Evolutionary conservation across 2,888 invertebrate genomes (phyloP).

Genomic region (Apamea anceps): DNA sequence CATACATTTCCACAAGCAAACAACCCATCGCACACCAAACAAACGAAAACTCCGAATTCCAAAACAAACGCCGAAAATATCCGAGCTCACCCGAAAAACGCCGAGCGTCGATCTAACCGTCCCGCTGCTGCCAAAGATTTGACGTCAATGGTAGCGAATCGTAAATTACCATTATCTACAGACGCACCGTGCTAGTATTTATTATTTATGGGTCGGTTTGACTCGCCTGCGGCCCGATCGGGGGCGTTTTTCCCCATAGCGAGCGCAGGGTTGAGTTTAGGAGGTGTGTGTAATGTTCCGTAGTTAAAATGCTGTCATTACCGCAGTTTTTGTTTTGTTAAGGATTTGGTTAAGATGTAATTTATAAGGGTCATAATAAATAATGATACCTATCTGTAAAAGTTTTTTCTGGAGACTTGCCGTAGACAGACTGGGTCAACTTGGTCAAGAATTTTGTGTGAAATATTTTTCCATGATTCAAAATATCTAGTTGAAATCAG

Average conservation of each 20-base stretch:
- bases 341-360: slow-evolving; percentile 49
- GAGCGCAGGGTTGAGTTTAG: slow-evolving; percentile 76
- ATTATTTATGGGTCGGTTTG: slow-evolving; percentile 90
- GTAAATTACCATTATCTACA: slow-evolving; percentile 91
- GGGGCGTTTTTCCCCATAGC: slow-evolving; percentile 83
- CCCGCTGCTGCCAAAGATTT: slow-evolving; percentile 85
- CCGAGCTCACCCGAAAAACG: slow-evolving; percentile 69
- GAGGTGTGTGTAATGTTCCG: slow-evolving; percentile 79
- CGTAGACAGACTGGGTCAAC: neutral
- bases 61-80: slow-evolving; percentile 61
- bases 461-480: too few relatives aligned
- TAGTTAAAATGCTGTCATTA: slow-evolving; percentile 71
- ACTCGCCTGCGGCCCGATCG: slow-evolving; percentile 83
- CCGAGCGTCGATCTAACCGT: slow-evolving; percentile 81
- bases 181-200: slow-evolving; percentile 89
- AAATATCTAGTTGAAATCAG: neutral
- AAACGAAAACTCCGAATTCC: slow-evolving; percentile 52
- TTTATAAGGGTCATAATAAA: slow-evolving; percentile 30
- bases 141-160: slow-evolving; percentile 85
- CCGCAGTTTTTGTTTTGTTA: slow-evolving; percentile 66
- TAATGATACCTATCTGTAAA: slow-evolving; percentile 5
- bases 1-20: slow-evolving; percentile 34
- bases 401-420: neutral
- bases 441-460: neutral
- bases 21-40: slow-evolving; percentile 36